Evolutionary conservation across 2,888 invertebrate genomes (phyloP).

Genomic region (Chesias legatella): DNA sequence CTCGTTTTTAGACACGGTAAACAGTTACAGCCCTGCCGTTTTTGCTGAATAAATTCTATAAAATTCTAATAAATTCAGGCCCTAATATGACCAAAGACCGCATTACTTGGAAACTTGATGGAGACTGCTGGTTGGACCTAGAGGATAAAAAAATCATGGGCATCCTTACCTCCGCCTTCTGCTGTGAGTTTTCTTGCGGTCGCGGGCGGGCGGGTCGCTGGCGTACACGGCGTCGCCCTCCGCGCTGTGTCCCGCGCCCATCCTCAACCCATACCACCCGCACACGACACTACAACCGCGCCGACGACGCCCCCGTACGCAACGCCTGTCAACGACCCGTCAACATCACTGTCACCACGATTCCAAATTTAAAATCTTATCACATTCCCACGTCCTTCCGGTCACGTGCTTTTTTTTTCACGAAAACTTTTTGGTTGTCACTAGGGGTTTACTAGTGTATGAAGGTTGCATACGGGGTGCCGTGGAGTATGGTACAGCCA

Average conservation of each 20-base stretch:
- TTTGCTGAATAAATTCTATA: too few species aligned
- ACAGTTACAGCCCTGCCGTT: too few species aligned
- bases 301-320: conserved; percentile 54
- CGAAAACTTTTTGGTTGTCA: conserved; percentile 3
- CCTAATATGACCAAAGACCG: too few species aligned
- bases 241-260: conserved; percentile 77
- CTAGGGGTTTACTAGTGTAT: conserved; percentile 15
- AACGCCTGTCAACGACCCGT: conserved; percentile 15
- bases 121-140: too few species aligned
- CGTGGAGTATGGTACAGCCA: conserved; percentile 43
- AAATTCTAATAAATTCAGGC: too few species aligned
- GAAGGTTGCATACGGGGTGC: conserved; percentile 40
- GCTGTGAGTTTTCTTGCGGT: conserved; percentile 59
- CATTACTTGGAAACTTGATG: too few species aligned
- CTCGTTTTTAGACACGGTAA: too few species aligned
- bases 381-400: background rate
- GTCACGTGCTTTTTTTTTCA: too few species aligned
- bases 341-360: conserved; percentile 15
- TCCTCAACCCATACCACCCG: conserved; percentile 72
- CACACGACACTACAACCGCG: conserved; percentile 69
- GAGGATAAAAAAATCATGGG: background rate
- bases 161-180: conserved; percentile 70
- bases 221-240: conserved; percentile 72
- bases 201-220: conserved; percentile 73
- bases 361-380: conserved; percentile 6